Percentiles rank a stretch among this genome's conserved stretches.
These are phyloP conservation scores for Drosophila pectinifera DNA, from an alignment of 1,140 invertebrate genomes.

Conservation along the genomic window DNA sequence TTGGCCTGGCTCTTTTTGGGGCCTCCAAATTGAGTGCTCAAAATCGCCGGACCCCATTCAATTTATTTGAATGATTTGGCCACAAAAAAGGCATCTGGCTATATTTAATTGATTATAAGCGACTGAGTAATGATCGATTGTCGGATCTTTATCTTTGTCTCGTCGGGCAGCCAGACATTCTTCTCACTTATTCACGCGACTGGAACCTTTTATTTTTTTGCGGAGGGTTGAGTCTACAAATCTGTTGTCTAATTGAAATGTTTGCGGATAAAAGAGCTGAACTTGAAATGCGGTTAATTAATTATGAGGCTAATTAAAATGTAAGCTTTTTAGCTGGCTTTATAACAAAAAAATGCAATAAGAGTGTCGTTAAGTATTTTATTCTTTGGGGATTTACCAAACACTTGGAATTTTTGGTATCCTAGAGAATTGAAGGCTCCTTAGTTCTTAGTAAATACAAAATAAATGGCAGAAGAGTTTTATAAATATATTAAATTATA, in stretches of 20 bases:
- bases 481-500: no score
- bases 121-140: conserved; percentile 51
- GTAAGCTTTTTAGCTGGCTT: background rate
- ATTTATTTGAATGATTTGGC: conserved; percentile 50
- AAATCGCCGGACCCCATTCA: conserved; percentile 29
- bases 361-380: background rate
- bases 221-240: background rate
- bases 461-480: no score
- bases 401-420: no score
- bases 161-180: conserved; percentile 26
- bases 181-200: conserved; percentile 30
- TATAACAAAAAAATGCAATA: background rate
- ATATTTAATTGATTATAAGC: conserved; percentile 45
- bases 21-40: conserved; percentile 35
- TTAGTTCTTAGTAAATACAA: no score
- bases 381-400: background rate
- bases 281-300: conserved; percentile 14
- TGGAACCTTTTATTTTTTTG: conserved; percentile 1
- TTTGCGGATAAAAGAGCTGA: conserved; percentile 18
- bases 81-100: conserved; percentile 39
- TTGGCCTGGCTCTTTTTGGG: conserved; percentile 5
- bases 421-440: no score
- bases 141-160: conserved; percentile 45
- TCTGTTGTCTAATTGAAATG: conserved; percentile 25
- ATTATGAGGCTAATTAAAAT: conserved; percentile 22